Percentiles rank a stretch among this genome's conserved stretches.
Conservation (phyloP, 2,797 vertebrate genomes). For the Poliocrania exsul region DNA sequence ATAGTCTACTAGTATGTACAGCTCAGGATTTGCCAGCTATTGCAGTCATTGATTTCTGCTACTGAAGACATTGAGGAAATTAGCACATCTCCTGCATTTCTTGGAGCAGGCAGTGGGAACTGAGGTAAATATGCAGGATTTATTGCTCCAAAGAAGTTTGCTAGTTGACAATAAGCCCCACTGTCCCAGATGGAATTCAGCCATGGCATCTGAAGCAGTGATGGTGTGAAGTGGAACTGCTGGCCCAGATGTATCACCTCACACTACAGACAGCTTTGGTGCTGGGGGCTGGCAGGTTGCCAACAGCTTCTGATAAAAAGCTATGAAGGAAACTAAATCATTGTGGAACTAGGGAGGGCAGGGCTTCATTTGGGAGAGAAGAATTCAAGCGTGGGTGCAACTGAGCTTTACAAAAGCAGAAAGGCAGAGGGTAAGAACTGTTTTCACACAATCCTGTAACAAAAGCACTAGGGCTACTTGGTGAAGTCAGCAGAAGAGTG, state of each 20-base stretch:
- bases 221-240: neutral
- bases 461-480: neutral
- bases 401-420: neutral
- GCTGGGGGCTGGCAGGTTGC: too few relatives aligned
- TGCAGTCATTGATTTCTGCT: neutral
- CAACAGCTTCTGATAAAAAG: neutral
- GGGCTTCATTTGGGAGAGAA: neutral
- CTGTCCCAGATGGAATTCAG: neutral
- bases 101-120: neutral
- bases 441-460: neutral
- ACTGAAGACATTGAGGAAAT: neutral
- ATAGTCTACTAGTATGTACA: neutral
- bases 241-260: neutral
- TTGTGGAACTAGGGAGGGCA: neutral
- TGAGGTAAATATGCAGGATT: neutral
- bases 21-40: neutral
- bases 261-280: too few relatives aligned
- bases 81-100: neutral
- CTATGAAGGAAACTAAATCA: neutral
- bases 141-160: neutral
- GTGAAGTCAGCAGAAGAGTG: neutral
- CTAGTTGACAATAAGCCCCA: neutral
- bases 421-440: neutral
- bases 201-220: neutral
- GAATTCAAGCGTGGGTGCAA: neutral